Base-by-base conservation (phyloP, 2,888 invertebrate species). In the Mesorhabditis belari region DNA sequence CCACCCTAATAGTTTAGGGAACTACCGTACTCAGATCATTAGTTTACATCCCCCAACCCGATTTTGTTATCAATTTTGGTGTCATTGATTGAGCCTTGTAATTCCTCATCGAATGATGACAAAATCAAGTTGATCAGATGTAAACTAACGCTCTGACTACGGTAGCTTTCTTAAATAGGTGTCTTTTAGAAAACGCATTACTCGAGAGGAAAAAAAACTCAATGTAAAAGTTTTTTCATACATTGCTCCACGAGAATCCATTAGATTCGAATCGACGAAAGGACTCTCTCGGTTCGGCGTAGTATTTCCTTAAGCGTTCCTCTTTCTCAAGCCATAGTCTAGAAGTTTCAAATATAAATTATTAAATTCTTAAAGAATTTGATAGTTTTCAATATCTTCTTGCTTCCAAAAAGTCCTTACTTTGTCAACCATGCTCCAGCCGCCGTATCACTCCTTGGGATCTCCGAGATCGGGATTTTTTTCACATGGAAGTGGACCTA, bases 401-500 rank as follows among this genome's bases (percentile, higher is more conserved):
- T 49, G 17, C 9, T 5, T 50, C 26, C 25, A 49, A 29, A 23
- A 51, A 58, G 4, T 9, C n/a, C n/a, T n/a, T n/a, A n/a, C 21
- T 52, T 21, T 50, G n/a, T 50, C 51, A n/a, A 9, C 51, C 51
- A n/a, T 6, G n/a, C 51, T n/a, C 51, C 51, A n/a, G 12, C 51
- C 12, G 19, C 21, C 51, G n/a, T 61, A 26, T 80, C 79, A 19
- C 49, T 52, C 17, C 52, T 57, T n/a, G 3, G 79, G 12, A 79
- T 61, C 50, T 73, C 63, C 58, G 58, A 76, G 84, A 76, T 66
- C 5, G 70, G 67, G 51, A 75, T 73, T 55, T 70, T 68, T 79
- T 87, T 87, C 66, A 90, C 86, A 82, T 88, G 86, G 80, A 90
- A 88, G 81, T 89, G 88, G 17, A 91, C 44, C 44, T 35, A 35